phyloP scores from a whole-genome alignment of 2,888 invertebrate species.

The Lasioglossum morio region DNA sequence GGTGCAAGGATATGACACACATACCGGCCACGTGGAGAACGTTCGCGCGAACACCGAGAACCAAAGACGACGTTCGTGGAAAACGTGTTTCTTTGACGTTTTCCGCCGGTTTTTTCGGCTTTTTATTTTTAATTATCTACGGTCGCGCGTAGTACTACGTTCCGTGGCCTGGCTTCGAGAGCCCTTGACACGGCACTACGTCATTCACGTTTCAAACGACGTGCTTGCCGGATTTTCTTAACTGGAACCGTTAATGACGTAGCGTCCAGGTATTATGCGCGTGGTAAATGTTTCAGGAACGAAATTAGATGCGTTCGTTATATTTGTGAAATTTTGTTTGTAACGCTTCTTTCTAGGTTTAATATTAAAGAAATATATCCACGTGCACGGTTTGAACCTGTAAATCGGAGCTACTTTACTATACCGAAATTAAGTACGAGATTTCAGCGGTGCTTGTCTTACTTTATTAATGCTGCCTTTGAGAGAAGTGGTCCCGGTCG shows the following conservation, averaged over 20 bases:
- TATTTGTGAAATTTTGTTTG: background rate
- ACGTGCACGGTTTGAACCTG: background rate
- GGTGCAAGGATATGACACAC: constrained; percentile 75
- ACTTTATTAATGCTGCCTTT: background rate
- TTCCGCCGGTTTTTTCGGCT: background rate
- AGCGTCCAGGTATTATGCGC: background rate
- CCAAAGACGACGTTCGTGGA: background rate
- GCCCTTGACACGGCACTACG: background rate
- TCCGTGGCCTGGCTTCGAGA: background rate
- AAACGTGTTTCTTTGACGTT: constrained; percentile 5
- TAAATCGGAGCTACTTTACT: background rate
- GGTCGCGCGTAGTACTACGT: constrained; percentile 7
- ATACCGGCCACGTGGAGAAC: constrained; percentile 57
- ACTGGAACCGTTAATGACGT: background rate
- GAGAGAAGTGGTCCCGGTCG: background rate
- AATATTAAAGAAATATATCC: too few relatives aligned
- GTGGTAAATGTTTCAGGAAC: background rate
- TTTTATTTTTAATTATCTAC: background rate
- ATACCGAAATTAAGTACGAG: background rate
- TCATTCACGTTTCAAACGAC: background rate
- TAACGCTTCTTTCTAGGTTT: background rate
- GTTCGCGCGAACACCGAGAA: constrained; percentile 38
- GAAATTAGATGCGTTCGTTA: background rate
- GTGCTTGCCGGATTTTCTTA: background rate
- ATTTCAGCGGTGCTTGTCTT: background rate